Evolutionary conservation across 2,888 invertebrate species (phyloP).

Genomic region (Criorhina ranunculi): DNA sequence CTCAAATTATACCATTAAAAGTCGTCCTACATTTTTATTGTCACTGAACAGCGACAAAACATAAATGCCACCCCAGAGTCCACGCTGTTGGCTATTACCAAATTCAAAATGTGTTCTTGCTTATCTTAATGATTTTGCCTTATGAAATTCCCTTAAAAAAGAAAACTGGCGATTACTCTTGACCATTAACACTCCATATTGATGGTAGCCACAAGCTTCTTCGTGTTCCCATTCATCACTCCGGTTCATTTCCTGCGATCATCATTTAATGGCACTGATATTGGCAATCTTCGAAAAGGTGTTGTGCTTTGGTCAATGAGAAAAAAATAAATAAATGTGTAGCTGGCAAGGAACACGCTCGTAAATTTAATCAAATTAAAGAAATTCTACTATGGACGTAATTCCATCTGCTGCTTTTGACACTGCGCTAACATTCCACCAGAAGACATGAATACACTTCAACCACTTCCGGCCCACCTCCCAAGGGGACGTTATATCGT

Average conservation of each 20-base stretch:
- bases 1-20: slow-evolving; percentile 42
- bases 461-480: slow-evolving; percentile 38
- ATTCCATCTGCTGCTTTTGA: slow-evolving; percentile 49
- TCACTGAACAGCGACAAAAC: slow-evolving; percentile 4
- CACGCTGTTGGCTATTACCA: slow-evolving; percentile 25
- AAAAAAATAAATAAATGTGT: not conserved
- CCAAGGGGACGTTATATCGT: slow-evolving; percentile 30
- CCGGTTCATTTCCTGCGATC: slow-evolving; percentile 39
- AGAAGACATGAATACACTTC: slow-evolving; percentile 22
- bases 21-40: slow-evolving; percentile 39
- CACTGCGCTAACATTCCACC: slow-evolving; percentile 21
- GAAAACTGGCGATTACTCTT: slow-evolving; percentile 39
- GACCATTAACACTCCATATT: slow-evolving; percentile 66
- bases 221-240: slow-evolving; percentile 1
- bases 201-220: slow-evolving; percentile 49
- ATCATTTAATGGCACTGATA: slow-evolving; percentile 57
- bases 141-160: slow-evolving; percentile 20
- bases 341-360: slow-evolving; percentile 38
- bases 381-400: slow-evolving; percentile 40
- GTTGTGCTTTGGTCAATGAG: slow-evolving; percentile 5
- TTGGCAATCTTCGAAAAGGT: slow-evolving; percentile 55
- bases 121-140: slow-evolving; percentile 62
- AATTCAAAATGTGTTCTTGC: slow-evolving; percentile 58
- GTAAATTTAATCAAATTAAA: slow-evolving; percentile 73
- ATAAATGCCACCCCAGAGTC: slow-evolving; percentile 22